phyloP scores from a whole-genome alignment of 2,888 invertebrate species.

The Drosophila putrida region DNA sequence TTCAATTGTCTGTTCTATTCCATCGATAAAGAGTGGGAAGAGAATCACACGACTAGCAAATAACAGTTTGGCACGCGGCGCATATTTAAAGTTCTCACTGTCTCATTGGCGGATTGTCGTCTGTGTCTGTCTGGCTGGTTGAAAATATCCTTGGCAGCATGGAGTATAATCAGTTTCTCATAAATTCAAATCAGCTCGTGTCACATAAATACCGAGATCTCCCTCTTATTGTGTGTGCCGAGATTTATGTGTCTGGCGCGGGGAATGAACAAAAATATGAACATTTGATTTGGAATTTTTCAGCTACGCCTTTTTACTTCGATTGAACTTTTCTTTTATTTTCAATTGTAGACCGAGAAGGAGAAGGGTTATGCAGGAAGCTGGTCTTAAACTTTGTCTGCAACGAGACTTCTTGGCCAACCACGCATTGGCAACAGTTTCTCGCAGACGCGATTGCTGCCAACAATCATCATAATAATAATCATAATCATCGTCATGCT shows the following conservation, averaged over 20 bases:
- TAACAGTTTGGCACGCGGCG: conserved; percentile 61
- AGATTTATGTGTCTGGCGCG: conserved; percentile 82
- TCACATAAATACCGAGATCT: conserved; percentile 34
- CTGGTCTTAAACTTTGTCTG: conserved; percentile 41
- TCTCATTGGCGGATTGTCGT: conserved; percentile 39
- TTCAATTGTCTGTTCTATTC: conserved; percentile 7
- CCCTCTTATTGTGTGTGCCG: conserved; percentile 52
- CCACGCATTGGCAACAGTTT: conserved; percentile 38
- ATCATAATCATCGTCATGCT: conserved; percentile 14
- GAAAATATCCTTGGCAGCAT: conserved; percentile 31
- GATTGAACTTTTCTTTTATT: conserved; percentile 53
- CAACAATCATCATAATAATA: conserved; percentile 40
- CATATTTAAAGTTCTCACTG: conserved; percentile 33
- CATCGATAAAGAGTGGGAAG: not conserved
- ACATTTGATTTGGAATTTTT: conserved; percentile 58
- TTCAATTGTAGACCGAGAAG: not conserved
- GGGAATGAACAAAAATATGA: conserved; percentile 69
- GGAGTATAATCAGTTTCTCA: conserved; percentile 80
- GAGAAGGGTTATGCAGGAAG: conserved; percentile 1
- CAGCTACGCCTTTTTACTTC: conserved; percentile 34
- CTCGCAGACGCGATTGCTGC: conserved; percentile 37
- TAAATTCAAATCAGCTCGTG: conserved; percentile 81
- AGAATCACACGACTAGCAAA: conserved; percentile 7
- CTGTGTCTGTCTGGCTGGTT: conserved; percentile 2
- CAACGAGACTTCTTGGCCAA: conserved; percentile 27